Base-by-base conservation (phyloP, 2,113 vertebrate species). In the Tylochromis polylepis region DNA sequence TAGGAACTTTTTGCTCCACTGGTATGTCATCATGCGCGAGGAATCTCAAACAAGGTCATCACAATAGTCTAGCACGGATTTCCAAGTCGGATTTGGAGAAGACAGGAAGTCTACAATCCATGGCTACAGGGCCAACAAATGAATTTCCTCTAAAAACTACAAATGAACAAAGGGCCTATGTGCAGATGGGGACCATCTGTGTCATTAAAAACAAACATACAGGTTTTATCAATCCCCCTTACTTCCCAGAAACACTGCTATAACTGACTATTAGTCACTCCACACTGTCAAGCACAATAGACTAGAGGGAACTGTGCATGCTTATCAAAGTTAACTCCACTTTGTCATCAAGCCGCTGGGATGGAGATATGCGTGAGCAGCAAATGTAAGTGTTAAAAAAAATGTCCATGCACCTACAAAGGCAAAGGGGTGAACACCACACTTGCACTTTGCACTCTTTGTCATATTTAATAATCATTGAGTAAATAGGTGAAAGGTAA, bases 11-110 rank as follows among this genome's bases (percentile, higher is more conserved):
- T 60, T 53, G 6, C 87, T 12, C 51, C 56, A 59, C 43, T 77
- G 38, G 46, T 57, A 87, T 85, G 51, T 85, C 82, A 53, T 58
- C 78, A 59, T 51, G 79, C n/a, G 78, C 88, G 77, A 70, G 87
- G 83, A 92, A 92, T 89, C 36, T 93, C 41, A 75, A 62, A 86
- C 83, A 85, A 75, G 58, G 85, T 79, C 62, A 46, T 56, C 22
- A 90, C 70, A 85, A 79, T 87, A 55, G 14, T 81, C 34, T 65
- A 34, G 31, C 6, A n/a, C 20, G 18, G 46, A n/a, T 34, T 31
- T 77, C 27, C 43, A 77, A 34, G 46, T 53, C 4, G 27, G 46
- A 53, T 77, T 49, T 51, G 43, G 70, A 51, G 27, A 77, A 77
- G 70, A 12, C 43, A 31, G 43, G 43, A 77, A 29, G 70, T 51